These are phyloP conservation scores for Quadroppia sp. DNA, from an alignment of 2,888 invertebrate genomes.

Conservation along the genomic window DNA sequence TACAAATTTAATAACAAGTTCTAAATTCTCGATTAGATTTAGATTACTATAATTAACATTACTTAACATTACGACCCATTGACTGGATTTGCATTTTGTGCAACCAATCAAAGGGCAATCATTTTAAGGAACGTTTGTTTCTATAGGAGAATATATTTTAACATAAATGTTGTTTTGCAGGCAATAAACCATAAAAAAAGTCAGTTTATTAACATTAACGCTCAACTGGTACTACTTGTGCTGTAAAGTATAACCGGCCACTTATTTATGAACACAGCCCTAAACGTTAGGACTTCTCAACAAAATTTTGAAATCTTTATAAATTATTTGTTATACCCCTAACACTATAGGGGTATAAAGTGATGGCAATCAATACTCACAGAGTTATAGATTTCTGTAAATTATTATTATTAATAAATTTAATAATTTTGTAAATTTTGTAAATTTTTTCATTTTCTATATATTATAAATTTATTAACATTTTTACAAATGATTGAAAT, in stretches of 20 bases:
- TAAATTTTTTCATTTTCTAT: no score
- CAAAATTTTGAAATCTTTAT: no score
- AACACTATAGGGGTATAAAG: no score
- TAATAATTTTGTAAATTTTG: no score
- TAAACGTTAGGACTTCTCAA: background rate
- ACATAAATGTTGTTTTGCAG: conserved; percentile 27
- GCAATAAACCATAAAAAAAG: conserved; percentile 32
- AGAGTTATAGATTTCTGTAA: no score
- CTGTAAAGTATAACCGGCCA: background rate
- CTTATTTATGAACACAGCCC: background rate
- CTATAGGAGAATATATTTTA: conserved; percentile 29
- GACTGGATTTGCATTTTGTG: conserved; percentile 28
- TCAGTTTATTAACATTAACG: conserved; percentile 17
- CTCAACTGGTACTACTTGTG: conserved; percentile 4
- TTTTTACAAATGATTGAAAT: no score
- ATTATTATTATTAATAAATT: no score
- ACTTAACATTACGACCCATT: conserved; percentile 17
- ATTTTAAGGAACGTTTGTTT: background rate
- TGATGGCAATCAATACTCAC: no score
- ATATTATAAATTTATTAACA: no score
- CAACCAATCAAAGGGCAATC: conserved; percentile 29
- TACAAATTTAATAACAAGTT: conserved; percentile 15
- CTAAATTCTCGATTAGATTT: conserved; percentile 18
- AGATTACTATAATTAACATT: conserved; percentile 33
- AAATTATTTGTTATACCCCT: no score